Evolutionary conservation across 2,888 invertebrate species (phyloP), one percentile per base, ranked within the genome.

Genomic region (Luperina nickerlii): DNA sequence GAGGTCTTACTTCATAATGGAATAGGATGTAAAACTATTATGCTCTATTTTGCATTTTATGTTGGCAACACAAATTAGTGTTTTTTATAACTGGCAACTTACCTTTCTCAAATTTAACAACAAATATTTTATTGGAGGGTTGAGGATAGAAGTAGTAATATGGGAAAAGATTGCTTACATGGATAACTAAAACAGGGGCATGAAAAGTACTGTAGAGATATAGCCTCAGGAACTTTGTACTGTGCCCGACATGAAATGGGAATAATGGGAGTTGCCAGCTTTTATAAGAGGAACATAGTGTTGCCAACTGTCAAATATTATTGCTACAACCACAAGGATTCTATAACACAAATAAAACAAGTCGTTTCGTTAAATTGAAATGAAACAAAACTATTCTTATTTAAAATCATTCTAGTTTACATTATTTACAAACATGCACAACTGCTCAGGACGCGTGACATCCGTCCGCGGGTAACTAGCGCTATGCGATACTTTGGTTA

Each of bases 391-490:
- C 88, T 90, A 83, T 90, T 92, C 92, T 91, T 91, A 91, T 89
- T 90, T 74, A 69, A 82, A 89, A 81, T 86, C 78, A 88, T 74
- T 84, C 89, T 91, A 91, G 76, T 83, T 83, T 89, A 91, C 78
- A 90, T 78, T 93, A 93, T 93, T 90, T 93, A 93, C 93, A 93
- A 82, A 83, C 79, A 83, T 83, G 71, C 71, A 71, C 63, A n/a
- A 71, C 72, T 87, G 79, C 87, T 83, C 86, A 85, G 87, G 89
- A 86, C 85, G 83, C 74, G 76, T 62, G 81, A 81, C 84, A 78
- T 65, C 89, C 78, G 76, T 86, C 87, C 85, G 85, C 87, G 90
- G 90, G 91, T 92, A 92, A 92, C 93, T 92, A 92, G 90, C 91
- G 91, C 93, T 92, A 90, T 84, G 90, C 90, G 90, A 89, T 86